Percentiles rank a stretch among this genome's conserved stretches.
These are phyloP conservation scores for Salvator merianae DNA, from an alignment of 2,113 vertebrate genomes.

Conservation along the genomic window DNA sequence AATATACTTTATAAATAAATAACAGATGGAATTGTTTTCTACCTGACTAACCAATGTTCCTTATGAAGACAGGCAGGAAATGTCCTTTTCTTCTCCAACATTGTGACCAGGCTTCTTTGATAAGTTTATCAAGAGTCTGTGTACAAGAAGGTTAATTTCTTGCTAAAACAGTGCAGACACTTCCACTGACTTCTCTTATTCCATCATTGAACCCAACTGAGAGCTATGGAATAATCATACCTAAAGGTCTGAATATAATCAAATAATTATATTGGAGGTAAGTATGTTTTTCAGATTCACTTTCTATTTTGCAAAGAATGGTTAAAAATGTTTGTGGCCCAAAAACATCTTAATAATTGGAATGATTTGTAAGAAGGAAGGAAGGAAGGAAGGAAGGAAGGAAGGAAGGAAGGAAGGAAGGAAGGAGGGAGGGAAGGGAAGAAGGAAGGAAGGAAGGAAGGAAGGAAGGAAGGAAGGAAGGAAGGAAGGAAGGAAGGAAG, in stretches of 20 bases:
- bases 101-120: conserved; percentile 6
- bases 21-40: no score
- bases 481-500: no score
- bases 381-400: no score
- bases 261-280: conserved; percentile 44
- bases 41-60: neutral
- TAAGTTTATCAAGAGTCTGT: neutral
- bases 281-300: conserved; percentile 36
- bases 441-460: no score
- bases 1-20: no score
- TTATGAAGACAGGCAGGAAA: conserved; percentile 9
- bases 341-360: conserved; percentile 42
- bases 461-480: no score
- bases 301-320: conserved; percentile 30
- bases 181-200: conserved; percentile 44
- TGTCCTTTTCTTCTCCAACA: conserved; percentile 6
- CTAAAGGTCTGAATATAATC: conserved; percentile 30
- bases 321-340: conserved; percentile 44
- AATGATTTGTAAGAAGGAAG: no score
- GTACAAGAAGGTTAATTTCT: conserved; percentile 38
- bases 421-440: no score
- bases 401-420: no score
- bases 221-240: conserved; percentile 35
- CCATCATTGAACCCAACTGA: conserved; percentile 38
- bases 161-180: conserved; percentile 10